phyloP scores from a whole-genome alignment of 2,113 vertebrate species.

The Dasypus novemcinctus region DNA sequence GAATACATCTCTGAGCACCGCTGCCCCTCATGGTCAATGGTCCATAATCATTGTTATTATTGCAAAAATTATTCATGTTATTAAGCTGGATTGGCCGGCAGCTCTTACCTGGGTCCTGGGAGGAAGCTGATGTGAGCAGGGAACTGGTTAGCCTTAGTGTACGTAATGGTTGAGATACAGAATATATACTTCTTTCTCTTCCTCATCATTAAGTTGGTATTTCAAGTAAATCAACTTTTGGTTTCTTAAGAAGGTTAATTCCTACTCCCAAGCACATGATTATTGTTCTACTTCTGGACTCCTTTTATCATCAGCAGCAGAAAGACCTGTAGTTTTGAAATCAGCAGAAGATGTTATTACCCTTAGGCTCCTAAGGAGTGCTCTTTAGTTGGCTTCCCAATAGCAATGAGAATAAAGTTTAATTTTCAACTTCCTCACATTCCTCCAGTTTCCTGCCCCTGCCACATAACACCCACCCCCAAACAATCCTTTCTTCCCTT shows the following conservation, averaged over 20 bases:
- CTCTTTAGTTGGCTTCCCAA: neutral
- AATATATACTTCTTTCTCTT: neutral
- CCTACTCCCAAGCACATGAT: neutral
- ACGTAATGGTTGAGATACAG: neutral
- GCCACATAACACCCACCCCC: neutral
- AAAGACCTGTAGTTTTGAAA: neutral
- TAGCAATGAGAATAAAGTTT: neutral
- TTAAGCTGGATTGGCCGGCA: neutral
- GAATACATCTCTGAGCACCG: too few species aligned
- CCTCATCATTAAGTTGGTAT: neutral
- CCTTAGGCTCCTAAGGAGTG: neutral
- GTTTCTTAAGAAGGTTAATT: neutral
- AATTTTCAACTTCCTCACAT: neutral
- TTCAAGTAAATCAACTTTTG: slow-evolving; percentile 12
- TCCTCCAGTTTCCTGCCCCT: fast-evolving
- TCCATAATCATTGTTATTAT: neutral
- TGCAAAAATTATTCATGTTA: neutral
- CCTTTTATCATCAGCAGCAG: neutral
- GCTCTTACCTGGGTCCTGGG: slow-evolving; percentile 6
- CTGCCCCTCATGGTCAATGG: too few species aligned
- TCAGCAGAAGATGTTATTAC: neutral
- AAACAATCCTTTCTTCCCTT: neutral
- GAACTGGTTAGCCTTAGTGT: neutral
- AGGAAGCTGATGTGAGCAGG: neutral
- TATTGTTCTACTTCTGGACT: fast-evolving